Conservation (phyloP, 2,113 vertebrate genomes). For the Cacatua alba region DNA sequence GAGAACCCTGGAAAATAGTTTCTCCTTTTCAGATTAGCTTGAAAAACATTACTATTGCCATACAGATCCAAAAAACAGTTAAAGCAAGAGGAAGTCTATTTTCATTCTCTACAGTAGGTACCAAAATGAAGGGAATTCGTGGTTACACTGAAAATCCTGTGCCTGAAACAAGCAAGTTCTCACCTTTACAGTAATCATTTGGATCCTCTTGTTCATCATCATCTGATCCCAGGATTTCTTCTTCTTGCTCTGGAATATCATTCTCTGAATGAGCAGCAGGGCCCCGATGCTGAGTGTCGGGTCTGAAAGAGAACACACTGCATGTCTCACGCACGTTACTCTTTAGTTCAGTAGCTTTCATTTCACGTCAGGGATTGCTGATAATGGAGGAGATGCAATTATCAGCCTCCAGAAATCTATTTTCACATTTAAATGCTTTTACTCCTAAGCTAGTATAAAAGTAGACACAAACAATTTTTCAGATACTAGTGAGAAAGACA, state of each 20-base stretch:
- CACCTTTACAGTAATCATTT: slow-evolving; percentile 96
- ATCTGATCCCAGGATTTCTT: slow-evolving; percentile 96
- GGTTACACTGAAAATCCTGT: not conserved
- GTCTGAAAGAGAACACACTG: slow-evolving; percentile 75
- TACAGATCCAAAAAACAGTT: not conserved
- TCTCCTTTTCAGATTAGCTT: not conserved
- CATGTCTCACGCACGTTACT: not conserved
- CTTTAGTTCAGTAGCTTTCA: not conserved
- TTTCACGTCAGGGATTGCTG: not conserved
- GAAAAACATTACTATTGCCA: not conserved
- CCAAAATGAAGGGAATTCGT: not conserved
- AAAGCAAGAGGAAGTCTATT: not conserved
- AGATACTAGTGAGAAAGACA: not conserved
- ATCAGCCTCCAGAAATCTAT: not conserved
- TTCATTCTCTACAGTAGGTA: not conserved
- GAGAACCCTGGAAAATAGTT: not conserved
- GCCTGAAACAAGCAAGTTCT: not conserved
- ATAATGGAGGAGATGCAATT: not conserved
- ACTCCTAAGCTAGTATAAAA: not conserved
- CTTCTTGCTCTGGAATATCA: slow-evolving; percentile 89
- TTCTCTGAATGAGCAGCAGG: slow-evolving; percentile 83
- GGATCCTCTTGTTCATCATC: slow-evolving; percentile 98
- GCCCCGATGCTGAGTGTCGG: slow-evolving; percentile 87
- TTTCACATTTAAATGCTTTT: not conserved
- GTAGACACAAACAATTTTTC: not conserved